Evolutionary conservation across 2,113 vertebrate genomes (phyloP), one percentile per base, ranked within the genome.

Genomic region (Embiotoca jacksoni): DNA sequence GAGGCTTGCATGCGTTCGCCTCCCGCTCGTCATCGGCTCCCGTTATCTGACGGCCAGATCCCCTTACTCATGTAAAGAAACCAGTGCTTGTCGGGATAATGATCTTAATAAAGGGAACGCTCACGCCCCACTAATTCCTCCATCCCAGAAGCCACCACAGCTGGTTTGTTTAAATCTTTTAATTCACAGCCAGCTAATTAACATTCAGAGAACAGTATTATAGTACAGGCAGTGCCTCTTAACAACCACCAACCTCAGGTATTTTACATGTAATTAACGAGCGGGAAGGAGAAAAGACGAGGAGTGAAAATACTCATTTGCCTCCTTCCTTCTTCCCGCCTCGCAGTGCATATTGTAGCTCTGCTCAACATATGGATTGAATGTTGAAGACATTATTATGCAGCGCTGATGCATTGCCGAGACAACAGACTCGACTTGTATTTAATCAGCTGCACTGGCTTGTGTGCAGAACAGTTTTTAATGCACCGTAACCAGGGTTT

Each of bases 71-170:
- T 36, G 75, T 87, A 85, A 85, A 91, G 82, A 91, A 91, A 93
- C 90, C 86, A 89, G 91, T 69, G 75, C 90, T 88, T 85, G 92
- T 92, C 92, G 87, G 89, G 91, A 90, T 94, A 94, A 94, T 93
- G 93, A 94, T 91, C 80, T 82, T 93, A 91, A 93, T 94, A 92
- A 92, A 93, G 84, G 89, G 82, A 91, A 80, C 52, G 74, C 91
- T 94, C 92, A 92, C 92, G 86, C 92, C 94, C 93, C 83, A 90
- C 92, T 94, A 94, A 95, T 94, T 94, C 88, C 88, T 92, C 89
- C 87, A 80, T 92, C 89, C 89, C 91, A 91, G 83, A 92, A 94
- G 89, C 91, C 88, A 91, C 91, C 89, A 91, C 93, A 93, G 93
- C 90, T 90, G 92, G 89, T 94, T 93, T 93, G 89, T 93, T 94